Conservation (phyloP, 2,888 invertebrate genomes). For the Rhamnusium bicolor region DNA sequence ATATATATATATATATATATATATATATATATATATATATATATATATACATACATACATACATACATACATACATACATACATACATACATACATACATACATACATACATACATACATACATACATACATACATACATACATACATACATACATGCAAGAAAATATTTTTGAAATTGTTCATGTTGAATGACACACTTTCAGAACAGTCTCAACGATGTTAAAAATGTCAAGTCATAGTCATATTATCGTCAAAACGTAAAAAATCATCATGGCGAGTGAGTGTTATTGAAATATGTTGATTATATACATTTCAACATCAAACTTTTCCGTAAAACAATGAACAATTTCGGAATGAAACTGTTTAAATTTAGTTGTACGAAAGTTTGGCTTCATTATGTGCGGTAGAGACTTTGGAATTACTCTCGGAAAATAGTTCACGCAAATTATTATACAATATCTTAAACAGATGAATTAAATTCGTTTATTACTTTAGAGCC, state of each 20-base stretch:
- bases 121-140: too few relatives aligned
- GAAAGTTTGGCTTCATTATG: slow-evolving; percentile 13
- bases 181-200: too few relatives aligned
- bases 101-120: too few relatives aligned
- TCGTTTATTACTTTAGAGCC: background rate
- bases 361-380: slow-evolving; percentile 15
- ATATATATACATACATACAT: too few relatives aligned
- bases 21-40: too few relatives aligned
- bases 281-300: background rate
- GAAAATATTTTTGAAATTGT: too few relatives aligned
- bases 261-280: background rate
- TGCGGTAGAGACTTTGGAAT: slow-evolving; percentile 10
- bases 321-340: slow-evolving; percentile 13
- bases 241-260: background rate
- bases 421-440: slow-evolving; percentile 12
- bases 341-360: slow-evolving; percentile 18
- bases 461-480: slow-evolving; percentile 5
- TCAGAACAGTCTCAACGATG: too few relatives aligned
- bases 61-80: too few relatives aligned
- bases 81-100: too few relatives aligned
- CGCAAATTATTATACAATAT: slow-evolving; percentile 15
- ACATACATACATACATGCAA: too few relatives aligned
- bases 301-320: slow-evolving; percentile 1
- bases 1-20: too few relatives aligned
- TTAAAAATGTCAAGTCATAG: too few relatives aligned